phyloP scores from a whole-genome alignment of 2,888 invertebrate genomes.

The Apodemia mormo region DNA sequence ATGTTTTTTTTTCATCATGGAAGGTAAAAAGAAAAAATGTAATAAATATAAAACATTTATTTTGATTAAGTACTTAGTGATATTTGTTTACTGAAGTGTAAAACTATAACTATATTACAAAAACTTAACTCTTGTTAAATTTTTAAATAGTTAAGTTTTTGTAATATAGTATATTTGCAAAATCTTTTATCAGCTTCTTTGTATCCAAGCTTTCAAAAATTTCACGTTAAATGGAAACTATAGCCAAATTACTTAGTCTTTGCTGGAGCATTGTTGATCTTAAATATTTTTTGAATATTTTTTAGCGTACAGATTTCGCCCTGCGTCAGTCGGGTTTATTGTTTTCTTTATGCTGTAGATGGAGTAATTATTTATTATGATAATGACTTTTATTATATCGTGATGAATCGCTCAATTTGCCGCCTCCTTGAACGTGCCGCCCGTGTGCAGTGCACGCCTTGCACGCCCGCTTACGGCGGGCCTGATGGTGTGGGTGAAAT shows the following conservation, averaged over 20 bases:
- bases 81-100: not conserved
- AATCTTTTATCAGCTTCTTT: constrained; percentile 17
- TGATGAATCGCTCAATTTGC: too few species aligned
- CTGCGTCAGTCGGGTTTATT: too few species aligned
- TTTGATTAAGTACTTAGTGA: constrained; percentile 1
- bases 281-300: constrained; percentile 25
- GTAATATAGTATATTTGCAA: not conserved
- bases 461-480: too few species aligned
- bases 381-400: too few species aligned
- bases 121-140: constrained; percentile 18
- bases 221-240: constrained; percentile 12
- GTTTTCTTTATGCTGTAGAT: too few species aligned
- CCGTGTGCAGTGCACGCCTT: too few species aligned
- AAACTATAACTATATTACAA: not conserved
- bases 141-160: not conserved
- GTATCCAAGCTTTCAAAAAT: constrained; percentile 21
- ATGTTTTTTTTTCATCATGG: not conserved
- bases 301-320: constrained; percentile 12
- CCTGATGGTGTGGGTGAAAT: too few species aligned
- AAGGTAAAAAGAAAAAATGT: not conserved
- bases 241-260: constrained; percentile 11
- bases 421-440: too few species aligned
- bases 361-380: too few species aligned
- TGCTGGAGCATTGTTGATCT: not conserved
- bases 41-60: not conserved